These are phyloP conservation scores for Sycophila texana DNA, from an alignment of 2,888 invertebrate species.

Conservation along the genomic window DNA sequence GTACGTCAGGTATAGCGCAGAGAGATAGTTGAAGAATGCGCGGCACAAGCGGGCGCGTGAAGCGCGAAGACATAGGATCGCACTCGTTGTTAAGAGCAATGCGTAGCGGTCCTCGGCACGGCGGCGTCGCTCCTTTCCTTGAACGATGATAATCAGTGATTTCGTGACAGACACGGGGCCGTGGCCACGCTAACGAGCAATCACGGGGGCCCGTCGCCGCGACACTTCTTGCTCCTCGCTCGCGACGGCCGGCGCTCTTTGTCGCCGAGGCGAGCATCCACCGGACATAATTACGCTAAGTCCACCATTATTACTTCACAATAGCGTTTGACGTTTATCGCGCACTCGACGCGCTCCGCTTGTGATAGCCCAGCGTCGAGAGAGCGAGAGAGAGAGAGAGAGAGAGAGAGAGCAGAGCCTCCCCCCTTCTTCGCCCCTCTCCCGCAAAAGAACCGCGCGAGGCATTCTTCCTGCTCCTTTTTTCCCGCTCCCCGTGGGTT, in stretches of 20 bases:
- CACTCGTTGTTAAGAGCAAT: conserved; percentile 13
- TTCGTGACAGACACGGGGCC: conserved; percentile 76
- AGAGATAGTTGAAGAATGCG: neutral
- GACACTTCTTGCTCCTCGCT: conserved; percentile 51
- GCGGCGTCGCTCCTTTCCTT: conserved; percentile 70
- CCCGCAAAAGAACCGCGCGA: conserved; percentile 8
- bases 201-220: conserved; percentile 62
- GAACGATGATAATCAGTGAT: conserved; percentile 76
- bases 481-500: neutral
- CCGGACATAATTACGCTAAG: conserved; percentile 68
- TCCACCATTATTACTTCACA: conserved; percentile 64
- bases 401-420: too few relatives aligned
- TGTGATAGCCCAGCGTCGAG: conserved; percentile 24
- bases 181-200: conserved; percentile 75
- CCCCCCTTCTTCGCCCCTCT: neutral
- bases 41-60: conserved; percentile 6
- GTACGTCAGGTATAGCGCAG: neutral
- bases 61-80: conserved; percentile 20
- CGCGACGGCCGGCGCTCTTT: conserved; percentile 22
- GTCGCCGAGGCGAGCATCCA: conserved; percentile 31
- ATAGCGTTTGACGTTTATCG: conserved; percentile 65
- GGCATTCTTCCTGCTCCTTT: conserved; percentile 23
- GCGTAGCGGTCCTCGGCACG: conserved; percentile 60
- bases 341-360: conserved; percentile 55
- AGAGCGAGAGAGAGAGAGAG: neutral